phyloP scores from a whole-genome alignment of 2,888 invertebrate genomes.

The Idaea dimidiata region DNA sequence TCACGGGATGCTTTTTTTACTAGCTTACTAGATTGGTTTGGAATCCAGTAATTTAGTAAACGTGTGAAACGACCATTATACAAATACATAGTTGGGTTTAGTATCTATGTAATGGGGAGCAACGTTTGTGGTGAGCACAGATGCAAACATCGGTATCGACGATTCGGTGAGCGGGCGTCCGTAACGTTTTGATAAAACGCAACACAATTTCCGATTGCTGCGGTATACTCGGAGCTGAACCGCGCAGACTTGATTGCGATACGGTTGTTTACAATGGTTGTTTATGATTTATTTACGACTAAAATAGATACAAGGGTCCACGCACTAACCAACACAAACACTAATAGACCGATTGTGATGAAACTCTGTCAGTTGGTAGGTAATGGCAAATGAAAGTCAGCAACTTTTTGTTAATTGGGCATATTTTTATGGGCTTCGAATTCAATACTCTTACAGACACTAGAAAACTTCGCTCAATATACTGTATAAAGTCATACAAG shows the following conservation, averaged over 20 bases:
- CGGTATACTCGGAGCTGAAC: constrained; percentile 26
- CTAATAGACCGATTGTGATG: too few relatives aligned
- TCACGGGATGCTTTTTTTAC: too few relatives aligned
- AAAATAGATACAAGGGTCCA: neutral
- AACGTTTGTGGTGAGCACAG: constrained; percentile 40
- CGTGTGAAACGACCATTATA: neutral
- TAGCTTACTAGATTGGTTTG: too few relatives aligned
- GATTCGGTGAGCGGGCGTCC: constrained; percentile 36
- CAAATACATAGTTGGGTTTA: neutral
- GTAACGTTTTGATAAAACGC: constrained; percentile 66
- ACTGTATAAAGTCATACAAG: too few relatives aligned
- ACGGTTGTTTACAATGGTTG: neutral
- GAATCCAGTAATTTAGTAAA: too few relatives aligned
- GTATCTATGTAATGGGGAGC: constrained; percentile 11
- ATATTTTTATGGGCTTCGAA: too few relatives aligned
- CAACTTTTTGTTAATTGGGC: too few relatives aligned
- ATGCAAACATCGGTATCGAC: constrained; percentile 50
- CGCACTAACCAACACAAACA: too few relatives aligned
- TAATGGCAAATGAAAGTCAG: too few relatives aligned
- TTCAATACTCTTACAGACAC: too few relatives aligned
- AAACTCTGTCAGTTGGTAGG: too few relatives aligned
- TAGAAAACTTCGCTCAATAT: too few relatives aligned
- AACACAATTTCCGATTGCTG: constrained; percentile 60
- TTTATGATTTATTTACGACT: neutral
- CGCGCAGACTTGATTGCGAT: constrained; percentile 22